Base-by-base conservation (phyloP, 2,888 invertebrate species). In the Cremastobaeus sp. region DNA sequence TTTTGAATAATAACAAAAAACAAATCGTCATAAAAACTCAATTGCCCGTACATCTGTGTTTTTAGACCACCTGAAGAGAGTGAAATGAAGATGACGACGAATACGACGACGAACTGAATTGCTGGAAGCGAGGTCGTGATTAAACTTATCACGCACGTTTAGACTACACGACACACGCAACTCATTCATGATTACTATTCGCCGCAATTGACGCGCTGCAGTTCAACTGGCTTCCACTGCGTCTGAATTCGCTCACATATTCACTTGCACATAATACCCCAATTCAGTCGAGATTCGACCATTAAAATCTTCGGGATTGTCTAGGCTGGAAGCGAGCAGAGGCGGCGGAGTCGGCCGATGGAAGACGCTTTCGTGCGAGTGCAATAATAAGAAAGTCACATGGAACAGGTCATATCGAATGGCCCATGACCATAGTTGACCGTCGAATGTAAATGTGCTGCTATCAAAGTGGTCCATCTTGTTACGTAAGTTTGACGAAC, bases 391-490 rank as follows among this genome's bases (percentile, higher is more conserved):
- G 66, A 68, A 68, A 68, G 66, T 68, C 25, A 1, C 25, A 12
- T 25, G 14, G 43, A 68, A 50, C 50, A 57, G 55, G 47, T 47
- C 48, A 55, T 55, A 47, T 28, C 15, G 65, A 47, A 55, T 57
- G 55, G 48, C 57, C 47, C 39, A 66, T 68, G 57, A 37, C 57
- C 57, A 68, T 66, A 57, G 66, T 50, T 66, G 66, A 65, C 55
- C 21, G 55, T 55, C 21, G 54, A 54, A 65, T 55, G 47, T 57
- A 48, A 55, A 55, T 55, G 28, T 32, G 2, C 5, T 18, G 34
- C 55, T 57, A 68, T 59, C 68, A 21, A 68, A 59, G 68, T 59
- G 57, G 68, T 43, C 68, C 68, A 68, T 68, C 57, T 32, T 18
- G 35, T 68, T 68, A 55, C 43, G 52, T 68, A 68, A 57, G 48